Conservation (phyloP, 2,888 invertebrate genomes). For the Cataglyphis albicans region DNA sequence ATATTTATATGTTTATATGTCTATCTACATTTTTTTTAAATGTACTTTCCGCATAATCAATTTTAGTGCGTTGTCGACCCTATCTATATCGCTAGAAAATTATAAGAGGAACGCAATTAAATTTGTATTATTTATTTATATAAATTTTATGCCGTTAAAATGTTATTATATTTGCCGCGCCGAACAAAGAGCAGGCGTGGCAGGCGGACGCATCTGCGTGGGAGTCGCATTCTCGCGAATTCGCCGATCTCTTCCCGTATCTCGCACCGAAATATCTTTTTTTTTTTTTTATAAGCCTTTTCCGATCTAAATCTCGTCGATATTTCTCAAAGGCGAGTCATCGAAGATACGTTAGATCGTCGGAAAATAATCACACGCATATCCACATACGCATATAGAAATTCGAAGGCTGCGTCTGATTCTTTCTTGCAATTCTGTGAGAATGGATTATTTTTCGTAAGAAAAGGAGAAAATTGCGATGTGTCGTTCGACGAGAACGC, state of each 20-base stretch:
- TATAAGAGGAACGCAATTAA: conserved; percentile 74
- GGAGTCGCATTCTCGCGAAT: conserved; percentile 77
- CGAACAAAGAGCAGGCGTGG: conserved; percentile 77
- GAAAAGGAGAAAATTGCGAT: conserved; percentile 4
- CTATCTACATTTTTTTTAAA: conserved; percentile 66
- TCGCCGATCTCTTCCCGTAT: conserved; percentile 25
- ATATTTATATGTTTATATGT: conserved; percentile 56
- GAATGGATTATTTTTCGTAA: neutral
- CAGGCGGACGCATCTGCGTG: conserved; percentile 77
- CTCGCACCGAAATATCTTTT: neutral
- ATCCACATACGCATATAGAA: neutral
- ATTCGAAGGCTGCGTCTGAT: neutral
- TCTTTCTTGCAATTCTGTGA: neutral
- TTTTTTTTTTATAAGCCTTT: neutral
- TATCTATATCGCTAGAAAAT: conserved; percentile 74
- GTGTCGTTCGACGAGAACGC: conserved; percentile 69
- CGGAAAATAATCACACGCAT: neutral
- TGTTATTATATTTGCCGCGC: conserved; percentile 74
- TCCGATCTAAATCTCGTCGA: neutral
- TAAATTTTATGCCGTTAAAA: conserved; percentile 73
- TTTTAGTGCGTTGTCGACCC: conserved; percentile 69
- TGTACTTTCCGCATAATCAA: conserved; percentile 77
- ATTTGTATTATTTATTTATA: conserved; percentile 64
- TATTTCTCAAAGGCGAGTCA: neutral
- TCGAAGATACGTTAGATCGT: neutral